Evolutionary conservation across 1,140 invertebrate species (phyloP), one percentile per base, ranked within the genome.

Genomic region (Telenomus remus): DNA sequence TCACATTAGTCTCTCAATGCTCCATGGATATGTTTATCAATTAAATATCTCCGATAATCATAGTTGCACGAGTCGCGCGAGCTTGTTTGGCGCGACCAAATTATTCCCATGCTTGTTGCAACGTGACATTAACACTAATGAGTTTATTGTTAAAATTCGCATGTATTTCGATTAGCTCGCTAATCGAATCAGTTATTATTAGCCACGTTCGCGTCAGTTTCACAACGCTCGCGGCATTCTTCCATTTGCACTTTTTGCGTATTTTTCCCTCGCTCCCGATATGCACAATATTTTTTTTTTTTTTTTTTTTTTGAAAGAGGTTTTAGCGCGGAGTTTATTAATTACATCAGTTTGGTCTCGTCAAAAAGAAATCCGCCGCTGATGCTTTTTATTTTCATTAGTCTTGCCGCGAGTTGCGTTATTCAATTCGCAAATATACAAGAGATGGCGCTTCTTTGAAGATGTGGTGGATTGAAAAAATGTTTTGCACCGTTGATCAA

Each of bases 111-210:
- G 54, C 57, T 68, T 60, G 64, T 65, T 81, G 82, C 82, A 81
- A 80, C 79, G 61, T 50, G 68, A 68, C 75, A 83, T 84, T 84
- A 84, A 84, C 83, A 80, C 82, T 85, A 86, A 85, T 82, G 77
- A 80, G 77, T 85, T 84, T 84, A 85, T 85, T 86, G 82, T 83
- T 81, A 85, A 85, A 86, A 85, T 69, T 81, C 72, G 61, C 81
- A 79, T 80, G 76, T 66, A 79, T 84, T 85, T 81, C 79, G 78
- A 84, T 84, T 82, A 85, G 69, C 57, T 48, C 11, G 51, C 49
- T 81, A 79, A 84, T 80, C 66, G 63, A 80, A 78, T 83, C 75
- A 74, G 74, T 83, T 80, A 76, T 81, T 78, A 76, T 84, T 81
- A 80, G 57, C 50, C 53, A 13, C 15, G 42, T 53, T 64, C 35